Percentiles rank a stretch among this genome's conserved stretches.
Evolutionary conservation across 1,140 invertebrate species (phyloP).

Genomic region (Hyles vespertilio): DNA sequence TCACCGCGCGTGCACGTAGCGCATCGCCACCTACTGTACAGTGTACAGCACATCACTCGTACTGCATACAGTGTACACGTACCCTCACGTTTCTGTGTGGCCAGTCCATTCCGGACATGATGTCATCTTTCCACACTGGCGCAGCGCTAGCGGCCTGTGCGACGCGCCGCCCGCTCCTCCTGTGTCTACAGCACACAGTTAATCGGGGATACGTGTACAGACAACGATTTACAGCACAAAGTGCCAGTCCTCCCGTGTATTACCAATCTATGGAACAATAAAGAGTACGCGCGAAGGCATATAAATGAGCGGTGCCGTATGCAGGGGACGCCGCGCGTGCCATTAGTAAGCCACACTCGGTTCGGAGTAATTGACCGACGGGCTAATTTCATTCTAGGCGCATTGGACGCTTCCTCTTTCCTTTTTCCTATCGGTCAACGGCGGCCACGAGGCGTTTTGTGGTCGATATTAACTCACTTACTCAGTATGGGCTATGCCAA

Average conservation of each 20-base stretch:
- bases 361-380: conserved; percentile 70
- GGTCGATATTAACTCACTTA: conserved; percentile 22
- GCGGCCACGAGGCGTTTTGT: conserved; percentile 41
- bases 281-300: conserved; percentile 57
- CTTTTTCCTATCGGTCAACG: conserved; percentile 73
- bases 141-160: conserved; percentile 47
- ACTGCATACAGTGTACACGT: conserved; percentile 36
- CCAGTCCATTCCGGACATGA: conserved; percentile 60
- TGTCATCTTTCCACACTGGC: conserved; percentile 55
- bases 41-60: conserved; percentile 14
- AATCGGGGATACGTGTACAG: conserved; percentile 65
- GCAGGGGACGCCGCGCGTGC: conserved; percentile 53
- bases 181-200: conserved; percentile 51
- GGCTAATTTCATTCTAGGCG: conserved; percentile 69
- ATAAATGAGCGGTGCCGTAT: conserved; percentile 63
- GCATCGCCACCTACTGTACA: background rate
- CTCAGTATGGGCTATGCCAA: background rate
- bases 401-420: conserved; percentile 72
- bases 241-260: conserved; percentile 70
- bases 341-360: conserved; percentile 61
- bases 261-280: conserved; percentile 73
- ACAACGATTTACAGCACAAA: conserved; percentile 71
- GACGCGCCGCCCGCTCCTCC: conserved; percentile 41
- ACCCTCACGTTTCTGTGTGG: conserved; percentile 59
- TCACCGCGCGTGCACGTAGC: conserved; percentile 35